Base-by-base conservation (phyloP, 1,140 invertebrate genomes). In the Dufourea novaeangliae region DNA sequence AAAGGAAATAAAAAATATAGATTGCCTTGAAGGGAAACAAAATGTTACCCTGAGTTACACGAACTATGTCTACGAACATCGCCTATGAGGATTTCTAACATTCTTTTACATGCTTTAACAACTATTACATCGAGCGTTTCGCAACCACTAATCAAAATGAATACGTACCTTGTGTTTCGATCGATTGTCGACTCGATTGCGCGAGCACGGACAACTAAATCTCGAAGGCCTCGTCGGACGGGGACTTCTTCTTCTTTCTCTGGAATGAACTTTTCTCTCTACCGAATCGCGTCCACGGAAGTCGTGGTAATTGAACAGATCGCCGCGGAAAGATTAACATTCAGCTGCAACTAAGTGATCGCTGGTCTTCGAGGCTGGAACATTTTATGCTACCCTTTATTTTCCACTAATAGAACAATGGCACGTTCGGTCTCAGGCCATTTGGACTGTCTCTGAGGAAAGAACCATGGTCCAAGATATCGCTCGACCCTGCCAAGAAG, bases 161-260 rank as follows among this genome's bases (percentile, higher is more conserved):
- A 77, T 77, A 71, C 56, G 14, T 29, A 62, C 17, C 34, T 32
- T 77, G 67, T 77, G 57, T 41, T 20, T 41, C 56, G 34, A 71
- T 77, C 74, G 67, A 76, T 76, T 29, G 66, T 29, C 27, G 69
- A 76, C 41, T 76, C 39, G 54, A 61, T 76, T 61, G 25, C 73
- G 14, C 27, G 27, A 44, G 27, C 27, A 44, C 27, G 27, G 50
- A 57, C 50, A 14, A 75, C 50, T 68, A 44, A 75, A 56, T 75
- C 63, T n/a, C 62, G 17, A 25, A 27, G 12, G 20, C 11, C 29
- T 0, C 11, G 8, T 20, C 10, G 11, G 20, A n/a, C n/a, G n/a
- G n/a, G n/a, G n/a, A n/a, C n/a, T n/a, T n/a, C n/a, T 54, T 63
- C 34, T 50, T 72, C 25, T 8, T 14, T 17, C 34, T 2, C 27